Base-by-base conservation (phyloP, 2,797 vertebrate genomes). In the Labroides dimidiatus region DNA sequence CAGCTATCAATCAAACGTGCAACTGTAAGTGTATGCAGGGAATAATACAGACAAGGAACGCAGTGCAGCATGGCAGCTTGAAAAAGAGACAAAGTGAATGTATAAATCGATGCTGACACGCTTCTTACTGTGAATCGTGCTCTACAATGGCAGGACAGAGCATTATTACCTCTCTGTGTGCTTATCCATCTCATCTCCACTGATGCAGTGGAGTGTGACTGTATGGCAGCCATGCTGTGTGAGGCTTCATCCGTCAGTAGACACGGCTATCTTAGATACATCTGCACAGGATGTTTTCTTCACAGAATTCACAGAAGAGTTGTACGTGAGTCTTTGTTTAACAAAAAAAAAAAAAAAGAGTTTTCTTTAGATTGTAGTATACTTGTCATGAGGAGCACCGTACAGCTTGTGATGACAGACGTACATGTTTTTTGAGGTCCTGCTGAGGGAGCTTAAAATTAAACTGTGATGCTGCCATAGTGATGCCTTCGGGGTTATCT, bases 1-100 rank as follows among this genome's bases (percentile, higher is more conserved):
- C 67, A 68, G 19, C 39, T 75, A 76, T 84, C 53, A 36, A 74
- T 88, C 87, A 82, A 55, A 55, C 44, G 58, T 49, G 62, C 61
- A 45, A 17, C 71, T 68, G 64, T 51, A 45, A 4, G 2, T 33
- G 61, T 50, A 49, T 57, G 64, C 12, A 36, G 39, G 33, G 57
- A 59, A 47, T 58, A 14, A 65, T 50, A 30, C 52, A 27, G 21
- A 61, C 8, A 19, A 43, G n/a, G 64, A 55, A 73, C 44, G 62
- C 50, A 64, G 69, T 69, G 69, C 20, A 69, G 23, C 39, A 44
- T 47, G 52, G 48, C 48, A 42, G 60, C 51, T 61, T 51, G 16
- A 27, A 65, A 47, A 58, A 58, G 42, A 49, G 53, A 67, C 41
- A 48, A 75, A 10, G 49, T 14, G 48, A 68, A 57, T 68, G 53